These are phyloP conservation scores for Cyclophora albipunctata DNA, from an alignment of 2,888 invertebrate species.

Conservation along the genomic window DNA sequence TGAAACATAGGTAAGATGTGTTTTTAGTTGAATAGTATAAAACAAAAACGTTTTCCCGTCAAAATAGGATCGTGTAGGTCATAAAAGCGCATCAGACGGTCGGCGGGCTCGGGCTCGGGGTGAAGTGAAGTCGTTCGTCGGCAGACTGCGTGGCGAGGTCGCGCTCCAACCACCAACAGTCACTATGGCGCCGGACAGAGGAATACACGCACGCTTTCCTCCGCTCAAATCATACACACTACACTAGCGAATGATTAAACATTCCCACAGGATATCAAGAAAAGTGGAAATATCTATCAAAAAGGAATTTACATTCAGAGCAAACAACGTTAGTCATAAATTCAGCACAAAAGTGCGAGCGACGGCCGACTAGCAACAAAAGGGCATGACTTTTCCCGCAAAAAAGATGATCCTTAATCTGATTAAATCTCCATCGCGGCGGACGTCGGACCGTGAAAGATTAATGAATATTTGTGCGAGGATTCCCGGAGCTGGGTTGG, in stretches of 20 bases:
- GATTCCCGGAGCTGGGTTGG: constrained; percentile 70
- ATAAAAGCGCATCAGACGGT: constrained; percentile 40
- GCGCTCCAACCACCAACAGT: constrained; percentile 35
- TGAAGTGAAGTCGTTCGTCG: constrained; percentile 22
- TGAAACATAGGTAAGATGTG: too few relatives aligned
- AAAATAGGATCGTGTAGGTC: constrained; percentile 26
- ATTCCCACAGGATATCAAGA: constrained; percentile 23
- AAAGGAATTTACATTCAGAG: constrained; percentile 65
- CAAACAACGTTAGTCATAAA: constrained; percentile 67
- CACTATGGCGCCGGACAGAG: constrained; percentile 49
- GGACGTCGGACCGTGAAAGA: constrained; percentile 75
- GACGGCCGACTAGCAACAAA: constrained; percentile 70
- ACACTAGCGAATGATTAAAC: constrained; percentile 16
- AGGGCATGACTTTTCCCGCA: constrained; percentile 72
- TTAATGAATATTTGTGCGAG: constrained; percentile 76
- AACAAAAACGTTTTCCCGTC: constrained; percentile 8
- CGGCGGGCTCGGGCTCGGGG: constrained; percentile 26
- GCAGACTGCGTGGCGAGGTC: constrained; percentile 60
- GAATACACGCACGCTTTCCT: constrained; percentile 23
- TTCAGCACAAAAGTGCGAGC: constrained; percentile 69
- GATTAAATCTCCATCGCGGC: constrained; percentile 75
- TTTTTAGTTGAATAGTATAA: constrained; percentile 3
- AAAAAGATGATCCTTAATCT: constrained; percentile 76
- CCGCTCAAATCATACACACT: constrained; percentile 13
- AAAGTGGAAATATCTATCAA: constrained; percentile 32